A percentile compares a stretch with the other conserved stretches of the same genome.
Conservation (phyloP, 2,797 vertebrate genomes). For the Chelon auratus region DNA sequence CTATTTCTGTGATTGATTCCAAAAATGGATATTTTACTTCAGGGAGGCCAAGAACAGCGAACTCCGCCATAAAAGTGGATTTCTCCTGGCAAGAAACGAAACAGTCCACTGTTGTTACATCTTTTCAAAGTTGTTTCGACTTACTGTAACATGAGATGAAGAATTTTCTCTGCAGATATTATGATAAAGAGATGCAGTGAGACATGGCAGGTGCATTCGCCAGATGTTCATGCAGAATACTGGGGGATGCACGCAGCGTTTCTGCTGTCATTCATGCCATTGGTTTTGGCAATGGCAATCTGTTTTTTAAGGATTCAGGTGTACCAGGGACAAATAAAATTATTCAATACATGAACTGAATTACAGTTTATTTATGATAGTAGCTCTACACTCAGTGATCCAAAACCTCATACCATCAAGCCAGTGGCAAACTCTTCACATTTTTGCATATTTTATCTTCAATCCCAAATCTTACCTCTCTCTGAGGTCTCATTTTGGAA, state of each 20-base stretch:
- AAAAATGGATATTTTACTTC: conserved; percentile 39
- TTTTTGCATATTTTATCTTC: not conserved
- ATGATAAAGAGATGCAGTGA: conserved; percentile 10
- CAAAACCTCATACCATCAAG: not conserved
- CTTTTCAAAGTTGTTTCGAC: conserved; percentile 26
- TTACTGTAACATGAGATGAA: conserved; percentile 17
- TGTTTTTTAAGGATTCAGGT: conserved; percentile 4
- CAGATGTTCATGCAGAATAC: conserved; percentile 48
- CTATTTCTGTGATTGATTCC: conserved; percentile 26
- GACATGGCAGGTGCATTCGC: conserved; percentile 40
- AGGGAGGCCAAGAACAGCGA: conserved; percentile 15
- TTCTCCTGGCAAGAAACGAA: conserved; percentile 29
- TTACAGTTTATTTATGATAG: conserved; percentile 3
- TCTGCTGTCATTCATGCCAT: conserved; percentile 10
- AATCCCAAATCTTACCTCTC: not conserved
- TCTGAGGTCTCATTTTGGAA: conserved; percentile 8
- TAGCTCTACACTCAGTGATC: not conserved
- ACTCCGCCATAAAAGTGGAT: conserved; percentile 25
- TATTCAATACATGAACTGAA: not conserved
- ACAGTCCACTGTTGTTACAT: not conserved
- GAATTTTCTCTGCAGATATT: conserved; percentile 10
- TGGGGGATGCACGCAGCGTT: not conserved
- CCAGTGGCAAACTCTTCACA: not conserved
- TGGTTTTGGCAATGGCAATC: conserved; percentile 15
- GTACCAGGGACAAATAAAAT: not conserved